These are phyloP conservation scores for Magallana angulata DNA, from an alignment of 1,140 invertebrate species.

Conservation along the genomic window DNA sequence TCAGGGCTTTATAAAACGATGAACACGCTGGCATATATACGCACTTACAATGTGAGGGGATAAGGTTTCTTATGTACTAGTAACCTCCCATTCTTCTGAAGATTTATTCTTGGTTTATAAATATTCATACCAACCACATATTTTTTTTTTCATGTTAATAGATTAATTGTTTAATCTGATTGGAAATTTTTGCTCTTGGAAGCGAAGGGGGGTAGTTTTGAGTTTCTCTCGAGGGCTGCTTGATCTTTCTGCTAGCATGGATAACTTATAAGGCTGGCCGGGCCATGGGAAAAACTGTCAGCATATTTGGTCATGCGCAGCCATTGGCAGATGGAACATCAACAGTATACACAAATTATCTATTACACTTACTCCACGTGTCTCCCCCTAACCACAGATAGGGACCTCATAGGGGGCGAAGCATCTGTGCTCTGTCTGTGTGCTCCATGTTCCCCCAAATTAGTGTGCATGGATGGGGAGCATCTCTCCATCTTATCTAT, in stretches of 20 bases:
- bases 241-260: not conserved
- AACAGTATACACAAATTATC: slow-evolving; percentile 29
- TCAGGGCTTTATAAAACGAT: not conserved
- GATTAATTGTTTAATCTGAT: not conserved
- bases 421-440: not conserved
- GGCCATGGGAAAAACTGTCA: slow-evolving; percentile 27
- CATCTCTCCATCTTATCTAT: not conserved
- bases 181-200: not conserved
- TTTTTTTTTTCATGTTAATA: not conserved
- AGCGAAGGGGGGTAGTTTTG: not conserved
- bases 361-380: slow-evolving; percentile 6
- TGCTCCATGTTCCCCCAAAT: not conserved
- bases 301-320: slow-evolving; percentile 30
- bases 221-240: not conserved
- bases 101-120: not conserved
- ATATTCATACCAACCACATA: not conserved
- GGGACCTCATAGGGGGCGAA: slow-evolving; percentile 10
- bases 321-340: slow-evolving; percentile 34
- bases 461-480: not conserved
- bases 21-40: not conserved
- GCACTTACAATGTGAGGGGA: not conserved
- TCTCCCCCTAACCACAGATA: slow-evolving; percentile 4
- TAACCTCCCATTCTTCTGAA: not conserved
- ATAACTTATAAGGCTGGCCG: slow-evolving; percentile 9
- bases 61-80: not conserved